Evolutionary conservation across 2,113 vertebrate species (phyloP), one percentile per base, ranked within the genome.

Genomic region (Tragelaphus imberbis): DNA sequence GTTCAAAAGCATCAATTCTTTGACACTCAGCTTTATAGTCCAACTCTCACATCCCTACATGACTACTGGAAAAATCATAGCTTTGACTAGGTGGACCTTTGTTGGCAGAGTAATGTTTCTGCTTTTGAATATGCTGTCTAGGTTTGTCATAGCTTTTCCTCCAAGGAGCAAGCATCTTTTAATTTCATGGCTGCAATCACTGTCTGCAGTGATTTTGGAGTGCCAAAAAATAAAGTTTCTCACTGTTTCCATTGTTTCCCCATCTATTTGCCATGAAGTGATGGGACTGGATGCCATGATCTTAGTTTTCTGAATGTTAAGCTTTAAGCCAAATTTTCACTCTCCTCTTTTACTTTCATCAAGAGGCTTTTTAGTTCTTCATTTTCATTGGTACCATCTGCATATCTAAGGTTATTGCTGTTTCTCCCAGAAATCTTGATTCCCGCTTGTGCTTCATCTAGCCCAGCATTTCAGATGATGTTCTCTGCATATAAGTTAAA

Each of bases 181-280:
- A 23, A 40, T 71, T 23, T 21, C n/a, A 23, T 40, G 68, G n/a
- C 19, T 71, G 19, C n/a, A 71, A 3, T 71, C 19, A 71, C 68
- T n/a, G 6, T 40, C 10, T 71, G 19, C 19, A 71, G 68, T 13
- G n/a, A 71, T 71, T 71, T 71, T 71, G 19, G n/a, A 23, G 9
- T 2, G 4, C n/a, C 9, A 0, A 0, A 23, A 71, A 71, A 36
- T 40, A 71, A 40, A 71, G 2, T 71, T 19, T 40, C 1, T 12
- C 19, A 23, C n/a, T 71, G n/a, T 71, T 21, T 36, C 9, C 65
- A 71, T 23, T 71, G n/a, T 36, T 71, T 71, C n/a, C 10, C 68
- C 68, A 40, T 71, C 68, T 71, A 23, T 71, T 40, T 71, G 19
- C n/a, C n/a, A 40, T 40, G n/a, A 40, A 71, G 68, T 71, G 21